Base-by-base conservation (phyloP, 2,113 vertebrate species). In the Thryonomys swinderianus region DNA sequence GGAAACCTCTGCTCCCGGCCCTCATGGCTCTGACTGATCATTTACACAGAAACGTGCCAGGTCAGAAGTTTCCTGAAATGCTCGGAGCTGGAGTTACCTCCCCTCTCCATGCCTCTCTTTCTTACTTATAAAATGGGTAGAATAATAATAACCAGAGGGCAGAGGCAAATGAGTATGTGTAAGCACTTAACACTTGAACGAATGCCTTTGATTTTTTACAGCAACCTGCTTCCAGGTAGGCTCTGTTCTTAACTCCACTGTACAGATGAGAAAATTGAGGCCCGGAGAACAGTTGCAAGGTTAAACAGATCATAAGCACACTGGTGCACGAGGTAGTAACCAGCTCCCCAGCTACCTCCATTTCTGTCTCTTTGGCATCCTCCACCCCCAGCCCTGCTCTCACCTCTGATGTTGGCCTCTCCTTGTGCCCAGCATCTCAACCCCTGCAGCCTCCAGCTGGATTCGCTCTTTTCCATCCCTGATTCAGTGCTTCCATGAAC, bases 1-100 rank as follows among this genome's bases (percentile, higher is more conserved):
- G 98, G 98, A 97, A 98, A 76, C 91, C 69, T 85, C 37, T 85
- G 88, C n/a, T 76, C 83, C 59, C 1, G 6, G 10, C 61, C 55
- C 59, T 21, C 30, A 18, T 45, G 66, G 45, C 95, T 86, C 97
- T 2, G 93, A 95, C 96, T 45, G 94, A 96, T 93, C 95, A n/a
- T 76, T 86, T 71, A 81, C 95, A 95, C 87, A 90, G 93, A 90
- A 95, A 95, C 94, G 94, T 80, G 96, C 64, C 74, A 93, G 96
- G 69, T 64, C 12, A 78, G 10, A 59, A 91, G 20, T 88, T 87
- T 96, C 96, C 91, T 93, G 62, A 97, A 66, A 69, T 55, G 55
- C 16, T 9, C 87, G 5, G 69, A 74, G 48, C 12, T 48, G 45
- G 55, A 34, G 20, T 93, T 64, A 40, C 37, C 16, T 42, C 16